A percentile compares a stretch with the other conserved stretches of the same genome.
phyloP scores from a whole-genome alignment of 2,797 vertebrate genomes.

The Pseudotriccus pelzelni region DNA sequence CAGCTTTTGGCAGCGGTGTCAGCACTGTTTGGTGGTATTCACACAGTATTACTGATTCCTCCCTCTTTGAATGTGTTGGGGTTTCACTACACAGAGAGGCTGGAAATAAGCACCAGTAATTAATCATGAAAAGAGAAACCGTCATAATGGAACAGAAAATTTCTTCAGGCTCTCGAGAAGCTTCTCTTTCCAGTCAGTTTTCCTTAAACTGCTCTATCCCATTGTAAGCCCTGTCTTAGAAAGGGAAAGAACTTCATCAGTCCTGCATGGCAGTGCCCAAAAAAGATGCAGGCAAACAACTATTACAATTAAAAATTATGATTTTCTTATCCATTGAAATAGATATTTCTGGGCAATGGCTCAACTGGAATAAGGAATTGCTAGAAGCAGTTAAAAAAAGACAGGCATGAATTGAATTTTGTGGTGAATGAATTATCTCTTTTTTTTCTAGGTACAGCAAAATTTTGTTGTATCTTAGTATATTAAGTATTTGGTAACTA shows the following conservation, averaged over 20 bases:
- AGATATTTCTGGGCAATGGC: neutral
- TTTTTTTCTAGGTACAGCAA: neutral
- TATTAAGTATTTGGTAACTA: neutral
- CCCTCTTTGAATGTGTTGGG: neutral
- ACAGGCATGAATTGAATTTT: neutral
- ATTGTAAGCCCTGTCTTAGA: neutral
- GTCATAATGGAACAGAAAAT: neutral
- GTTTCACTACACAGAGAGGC: neutral
- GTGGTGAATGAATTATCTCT: neutral
- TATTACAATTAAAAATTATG: neutral
- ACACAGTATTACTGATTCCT: accelerated
- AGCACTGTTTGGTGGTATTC: neutral
- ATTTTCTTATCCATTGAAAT: neutral
- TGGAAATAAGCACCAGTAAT: neutral
- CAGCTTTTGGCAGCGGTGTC: neutral
- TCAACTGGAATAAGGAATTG: neutral
- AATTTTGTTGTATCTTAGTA: neutral
- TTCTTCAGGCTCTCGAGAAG: neutral
- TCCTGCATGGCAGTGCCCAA: neutral
- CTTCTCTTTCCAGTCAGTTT: neutral
- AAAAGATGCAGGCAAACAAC: neutral
- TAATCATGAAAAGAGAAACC: neutral
- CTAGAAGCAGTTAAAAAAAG: neutral
- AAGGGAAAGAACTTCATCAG: neutral
- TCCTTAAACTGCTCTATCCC: neutral